A percentile compares a stretch with the other conserved stretches of the same genome.
Evolutionary conservation across 1,140 invertebrate genomes (phyloP).

Genomic region (Macrostomum lignano): DNA sequence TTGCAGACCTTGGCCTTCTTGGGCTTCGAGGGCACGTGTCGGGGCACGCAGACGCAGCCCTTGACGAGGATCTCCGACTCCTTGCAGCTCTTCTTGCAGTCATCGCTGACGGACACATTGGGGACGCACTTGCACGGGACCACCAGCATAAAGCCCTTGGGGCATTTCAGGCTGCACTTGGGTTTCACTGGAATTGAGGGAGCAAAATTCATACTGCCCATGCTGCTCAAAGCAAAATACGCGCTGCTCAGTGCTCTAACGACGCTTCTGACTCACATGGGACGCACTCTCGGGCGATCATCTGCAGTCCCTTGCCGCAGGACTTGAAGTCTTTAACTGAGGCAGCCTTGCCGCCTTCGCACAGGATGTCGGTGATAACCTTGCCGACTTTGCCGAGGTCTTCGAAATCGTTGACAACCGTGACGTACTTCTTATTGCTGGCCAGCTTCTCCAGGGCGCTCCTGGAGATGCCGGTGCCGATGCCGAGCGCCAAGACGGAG

Average conservation of each 20-base stretch:
- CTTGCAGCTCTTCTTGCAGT: neutral
- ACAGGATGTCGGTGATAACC: neutral
- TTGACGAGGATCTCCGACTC: neutral
- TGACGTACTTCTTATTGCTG: neutral
- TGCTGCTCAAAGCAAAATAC: too few species aligned
- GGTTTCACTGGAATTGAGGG: too few species aligned
- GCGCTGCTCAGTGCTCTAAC: too few species aligned
- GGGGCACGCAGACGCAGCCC: constrained; percentile 1
- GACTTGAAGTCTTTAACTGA: too few species aligned
- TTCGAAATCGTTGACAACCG: neutral
- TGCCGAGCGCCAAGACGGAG: neutral
- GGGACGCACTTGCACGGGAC: constrained; percentile 1
- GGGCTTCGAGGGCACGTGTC: too few species aligned
- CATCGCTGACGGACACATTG: neutral
- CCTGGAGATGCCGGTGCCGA: neutral
- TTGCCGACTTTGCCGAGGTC: neutral
- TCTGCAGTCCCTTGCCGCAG: too few species aligned
- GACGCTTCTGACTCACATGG: too few species aligned
- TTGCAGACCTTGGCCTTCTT: too few species aligned
- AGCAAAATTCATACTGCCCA: too few species aligned
- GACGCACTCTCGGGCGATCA: too few species aligned
- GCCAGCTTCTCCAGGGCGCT: neutral
- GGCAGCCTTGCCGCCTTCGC: neutral
- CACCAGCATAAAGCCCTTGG: neutral
- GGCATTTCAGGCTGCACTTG: neutral